Evolutionary conservation across 2,888 invertebrate species (phyloP), one percentile per base, ranked within the genome.

Genomic region (Thymelicus lineola): DNA sequence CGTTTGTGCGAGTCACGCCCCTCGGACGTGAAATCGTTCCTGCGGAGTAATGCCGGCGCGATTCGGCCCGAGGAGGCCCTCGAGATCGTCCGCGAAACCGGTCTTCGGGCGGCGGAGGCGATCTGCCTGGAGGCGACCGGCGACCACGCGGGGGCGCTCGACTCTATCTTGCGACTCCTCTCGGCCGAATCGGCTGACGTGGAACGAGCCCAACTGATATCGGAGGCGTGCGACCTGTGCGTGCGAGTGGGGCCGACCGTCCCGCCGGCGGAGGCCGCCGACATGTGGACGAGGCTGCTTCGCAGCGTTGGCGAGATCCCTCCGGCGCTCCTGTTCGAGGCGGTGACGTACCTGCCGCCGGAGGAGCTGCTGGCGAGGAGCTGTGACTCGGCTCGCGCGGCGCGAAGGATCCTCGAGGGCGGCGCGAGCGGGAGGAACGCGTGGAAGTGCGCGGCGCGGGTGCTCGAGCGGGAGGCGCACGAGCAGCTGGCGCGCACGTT

Each of bases 21-120:
- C 0, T 65, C 65, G 5, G 79, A 79, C 7, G 91, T 88, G 42
- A 81, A 82, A 28, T 71, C 73, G 0, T 93, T 93, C 71, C 78
- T 94, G 7, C 71, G 72, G 7, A 82, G 84, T 35, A 82, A 90
- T 66, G 79, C 85, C 6, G 89, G 91, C 6, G 74, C 85, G 42
- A 82, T 93, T 9, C 83, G 89, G 0, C 94, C 93, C 12, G 93
- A 93, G 75, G 87, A 89, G 17, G 92, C 93, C 45, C 79, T 93
- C 17, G 75, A 76, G 6, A 79, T 86, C 15, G 85, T 93, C 53
- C 83, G 82, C 38, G 85, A 85, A 68, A 76, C 80, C 50, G 86
- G 85, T 1, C 84, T 85, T 7, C 71, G 71, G 15, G 85, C 86
- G 28, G 92, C 92, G 6, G 92, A 89, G 77, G 87, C 93, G 28